Evolutionary conservation across 2,113 vertebrate genomes (phyloP), one percentile per base, ranked within the genome.

Genomic region (Choloepus hoffmanni): DNA sequence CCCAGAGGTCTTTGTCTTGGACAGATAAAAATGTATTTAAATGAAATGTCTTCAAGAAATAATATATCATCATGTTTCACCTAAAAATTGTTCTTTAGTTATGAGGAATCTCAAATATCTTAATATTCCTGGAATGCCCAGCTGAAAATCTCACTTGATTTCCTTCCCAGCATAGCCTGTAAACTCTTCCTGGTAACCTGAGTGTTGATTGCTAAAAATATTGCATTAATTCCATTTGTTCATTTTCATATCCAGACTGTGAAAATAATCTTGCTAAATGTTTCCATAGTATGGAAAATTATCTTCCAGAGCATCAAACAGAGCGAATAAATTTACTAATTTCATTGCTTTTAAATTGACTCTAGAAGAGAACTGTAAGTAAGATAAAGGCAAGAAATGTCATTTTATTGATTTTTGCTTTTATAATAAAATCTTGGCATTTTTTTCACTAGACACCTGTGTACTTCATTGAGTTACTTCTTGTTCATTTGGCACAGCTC

Each of bases 31-130:
- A 14, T 70, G 13, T 89, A 95, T 78, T 96, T 92, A 93, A 91
- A 95, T 95, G 48, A 97, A 97, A 92, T n/a, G 4, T 97, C 78
- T 90, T 88, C 70, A 19, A 88, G 70, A 90, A 88, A 94, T 62
- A 67, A 79, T 45, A 15, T 36, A 43, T 95, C 65, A 96, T 96
- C 55, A 74, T 1, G 21, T 26, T 48, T 96, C 13, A 94, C 74
- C 28, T 70, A 72, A 76, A 95, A 90, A 4, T 53, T 68, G 18
- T 2, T 92, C 24, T 93, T 94, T 85, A 76, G 53, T 36, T 83
- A 36, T 26, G 60, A 74, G 70, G n/a, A 26, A 43, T 81, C 89
- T 43, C 28, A 68, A 94, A 60, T 50, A 50, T 4, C 50, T 96
- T 96, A 89, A 58, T 95, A 55, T 40, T 79, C 19, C 12, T 94